Percentiles rank a stretch among this genome's conserved stretches.
These are phyloP conservation scores for Crypturellus tataupa DNA, from an alignment of 2,797 vertebrate genomes.

Conservation along the genomic window DNA sequence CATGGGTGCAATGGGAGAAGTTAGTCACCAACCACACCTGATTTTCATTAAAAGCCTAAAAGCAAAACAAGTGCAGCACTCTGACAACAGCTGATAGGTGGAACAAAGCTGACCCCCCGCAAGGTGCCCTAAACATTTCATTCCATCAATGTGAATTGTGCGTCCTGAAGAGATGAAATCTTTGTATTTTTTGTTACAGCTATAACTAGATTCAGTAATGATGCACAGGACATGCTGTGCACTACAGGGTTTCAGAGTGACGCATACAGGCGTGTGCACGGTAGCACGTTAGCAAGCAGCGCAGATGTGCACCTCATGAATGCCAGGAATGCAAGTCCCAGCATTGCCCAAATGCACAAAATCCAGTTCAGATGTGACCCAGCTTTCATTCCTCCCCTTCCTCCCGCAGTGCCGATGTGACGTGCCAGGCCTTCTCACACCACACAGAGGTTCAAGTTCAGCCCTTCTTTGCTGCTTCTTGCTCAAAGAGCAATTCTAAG, in stretches of 20 bases:
- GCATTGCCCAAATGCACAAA: accelerated
- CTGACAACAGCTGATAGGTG: conserved; percentile 9
- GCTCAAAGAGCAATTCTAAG: neutral
- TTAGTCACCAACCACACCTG: neutral
- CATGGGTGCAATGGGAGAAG: neutral
- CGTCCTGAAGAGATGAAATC: neutral
- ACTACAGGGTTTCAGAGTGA: neutral
- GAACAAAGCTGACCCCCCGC: neutral
- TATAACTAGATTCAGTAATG: neutral
- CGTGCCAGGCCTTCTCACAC: neutral
- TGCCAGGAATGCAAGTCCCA: accelerated
- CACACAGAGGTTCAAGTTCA: neutral
- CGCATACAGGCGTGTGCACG: accelerated
- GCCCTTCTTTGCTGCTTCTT: neutral
- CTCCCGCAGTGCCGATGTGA: neutral
- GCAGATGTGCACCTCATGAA: neutral
- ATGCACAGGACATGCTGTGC: accelerated
- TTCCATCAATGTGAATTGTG: neutral
- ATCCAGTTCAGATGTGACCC: neutral
- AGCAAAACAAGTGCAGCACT: neutral
- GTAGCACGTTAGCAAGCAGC: neutral
- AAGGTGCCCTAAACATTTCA: neutral
- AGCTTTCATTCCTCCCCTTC: neutral
- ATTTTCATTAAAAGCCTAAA: neutral
- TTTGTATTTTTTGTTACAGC: neutral